Evolutionary conservation across 2,888 invertebrate species (phyloP).

Genomic region (Caenorhabditis virilis): DNA sequence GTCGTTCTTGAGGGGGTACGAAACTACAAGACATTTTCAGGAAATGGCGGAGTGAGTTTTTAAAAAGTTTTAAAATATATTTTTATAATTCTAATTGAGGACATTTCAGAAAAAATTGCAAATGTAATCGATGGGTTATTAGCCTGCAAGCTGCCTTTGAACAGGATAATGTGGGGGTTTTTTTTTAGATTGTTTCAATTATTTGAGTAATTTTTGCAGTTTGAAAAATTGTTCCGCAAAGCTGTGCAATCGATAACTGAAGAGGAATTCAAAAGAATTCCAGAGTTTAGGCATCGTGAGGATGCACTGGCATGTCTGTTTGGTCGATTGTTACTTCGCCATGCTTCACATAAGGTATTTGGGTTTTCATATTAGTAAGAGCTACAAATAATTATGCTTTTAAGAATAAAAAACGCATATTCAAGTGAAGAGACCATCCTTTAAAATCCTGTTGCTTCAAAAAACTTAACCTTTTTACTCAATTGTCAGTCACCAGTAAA

Average conservation of each 20-base stretch:
- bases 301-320: conserved; percentile 64
- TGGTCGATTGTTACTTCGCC: conserved; percentile 62
- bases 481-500: too few species aligned
- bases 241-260: conserved; percentile 65
- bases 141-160: conserved; percentile 61
- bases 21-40: too few species aligned
- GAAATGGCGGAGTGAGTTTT: too few species aligned
- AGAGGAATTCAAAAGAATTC: conserved; percentile 62
- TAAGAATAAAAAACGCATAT: too few species aligned
- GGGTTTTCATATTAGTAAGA: too few species aligned
- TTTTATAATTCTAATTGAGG: too few species aligned
- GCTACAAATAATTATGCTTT: too few species aligned
- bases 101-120: conserved; percentile 34
- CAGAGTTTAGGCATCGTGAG: conserved; percentile 60
- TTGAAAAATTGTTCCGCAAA: conserved; percentile 59
- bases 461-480: too few species aligned
- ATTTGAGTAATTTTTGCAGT: conserved; percentile 34
- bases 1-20: too few species aligned
- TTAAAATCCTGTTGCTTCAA: too few species aligned
- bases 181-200: neutral
- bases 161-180: conserved; percentile 51
- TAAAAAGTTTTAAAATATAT: too few species aligned
- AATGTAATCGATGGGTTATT: conserved; percentile 64
- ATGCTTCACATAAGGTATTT: conserved; percentile 57
- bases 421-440: too few species aligned